phyloP scores from a whole-genome alignment of 2,113 vertebrate genomes.

The Grallaria varia region DNA sequence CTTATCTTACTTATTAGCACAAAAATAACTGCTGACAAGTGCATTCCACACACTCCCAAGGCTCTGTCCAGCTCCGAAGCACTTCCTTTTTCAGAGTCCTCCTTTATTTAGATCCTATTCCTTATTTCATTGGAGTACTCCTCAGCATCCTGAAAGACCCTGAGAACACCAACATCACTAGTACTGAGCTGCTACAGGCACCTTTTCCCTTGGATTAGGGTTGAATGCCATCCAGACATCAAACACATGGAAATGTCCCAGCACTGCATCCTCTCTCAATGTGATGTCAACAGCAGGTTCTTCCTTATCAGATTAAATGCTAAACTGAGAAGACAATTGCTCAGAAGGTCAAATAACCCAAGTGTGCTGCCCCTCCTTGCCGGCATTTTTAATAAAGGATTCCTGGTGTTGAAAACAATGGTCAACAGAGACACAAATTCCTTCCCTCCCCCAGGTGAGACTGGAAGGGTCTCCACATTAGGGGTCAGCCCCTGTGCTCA shows the following conservation, averaged over 20 bases:
- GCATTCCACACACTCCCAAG: constrained; percentile 57
- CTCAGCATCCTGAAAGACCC: background rate
- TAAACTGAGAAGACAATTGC: background rate
- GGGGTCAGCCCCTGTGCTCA: background rate
- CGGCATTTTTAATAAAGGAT: background rate
- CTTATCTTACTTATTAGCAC: constrained; percentile 66
- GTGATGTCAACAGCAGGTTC: background rate
- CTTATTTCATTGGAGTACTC: background rate
- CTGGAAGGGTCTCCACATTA: background rate
- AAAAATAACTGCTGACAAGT: constrained; percentile 58
- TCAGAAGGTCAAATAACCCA: background rate
- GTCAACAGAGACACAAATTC: background rate
- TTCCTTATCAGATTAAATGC: background rate
- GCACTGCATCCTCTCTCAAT: background rate
- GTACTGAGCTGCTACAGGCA: background rate
- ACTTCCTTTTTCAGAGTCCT: constrained; percentile 7
- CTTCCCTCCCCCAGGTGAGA: background rate
- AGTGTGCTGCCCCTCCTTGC: background rate
- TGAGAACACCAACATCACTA: background rate
- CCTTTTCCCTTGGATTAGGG: background rate
- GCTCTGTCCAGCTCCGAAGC: background rate
- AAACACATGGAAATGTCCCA: background rate
- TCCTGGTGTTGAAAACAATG: background rate
- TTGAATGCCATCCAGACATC: background rate
- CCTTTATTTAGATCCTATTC: background rate